Evolutionary conservation across 2,888 invertebrate genomes (phyloP).

Genomic region (Netelia melanura): DNA sequence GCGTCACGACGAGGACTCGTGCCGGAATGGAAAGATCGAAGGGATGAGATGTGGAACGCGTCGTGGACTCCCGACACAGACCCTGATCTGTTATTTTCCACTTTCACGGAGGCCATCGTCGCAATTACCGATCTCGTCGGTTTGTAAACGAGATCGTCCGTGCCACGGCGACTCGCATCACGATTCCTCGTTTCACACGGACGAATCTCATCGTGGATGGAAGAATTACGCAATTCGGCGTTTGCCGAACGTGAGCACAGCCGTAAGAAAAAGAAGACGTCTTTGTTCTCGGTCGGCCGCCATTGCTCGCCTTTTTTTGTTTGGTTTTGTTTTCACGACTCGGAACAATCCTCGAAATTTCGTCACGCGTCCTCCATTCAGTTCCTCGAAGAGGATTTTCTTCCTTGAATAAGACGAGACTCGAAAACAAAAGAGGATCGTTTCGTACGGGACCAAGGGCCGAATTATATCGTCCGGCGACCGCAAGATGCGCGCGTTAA

Average conservation of each 20-base stretch:
- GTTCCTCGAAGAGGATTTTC: background rate
- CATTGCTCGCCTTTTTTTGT: background rate
- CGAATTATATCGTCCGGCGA: constrained; percentile 59
- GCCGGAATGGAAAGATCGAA: constrained; percentile 19
- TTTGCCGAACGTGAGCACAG: background rate
- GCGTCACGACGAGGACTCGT: constrained; percentile 45
- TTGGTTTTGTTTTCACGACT: background rate
- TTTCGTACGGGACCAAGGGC: constrained; percentile 37
- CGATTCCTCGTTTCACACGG: constrained; percentile 37
- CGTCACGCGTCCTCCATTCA: constrained; percentile 19
- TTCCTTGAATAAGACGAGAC: background rate
- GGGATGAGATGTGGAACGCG: constrained; percentile 45
- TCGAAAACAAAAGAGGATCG: constrained; percentile 2
- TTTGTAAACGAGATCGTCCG: constrained; percentile 57
- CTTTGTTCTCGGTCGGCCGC: constrained; percentile 59
- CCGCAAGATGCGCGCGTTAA: constrained; percentile 56
- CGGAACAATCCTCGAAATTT: constrained; percentile 6
- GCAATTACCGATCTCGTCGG: constrained; percentile 62
- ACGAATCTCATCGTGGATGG: constrained; percentile 24
- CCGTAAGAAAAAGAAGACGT: background rate
- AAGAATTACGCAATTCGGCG: constrained; percentile 54
- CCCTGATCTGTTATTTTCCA: constrained; percentile 62
- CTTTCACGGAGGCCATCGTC: constrained; percentile 64
- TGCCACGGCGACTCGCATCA: background rate
- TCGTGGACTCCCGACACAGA: constrained; percentile 39